Evolutionary conservation across 2,113 vertebrate genomes (phyloP).

Genomic region (Siniperca knerii): DNA sequence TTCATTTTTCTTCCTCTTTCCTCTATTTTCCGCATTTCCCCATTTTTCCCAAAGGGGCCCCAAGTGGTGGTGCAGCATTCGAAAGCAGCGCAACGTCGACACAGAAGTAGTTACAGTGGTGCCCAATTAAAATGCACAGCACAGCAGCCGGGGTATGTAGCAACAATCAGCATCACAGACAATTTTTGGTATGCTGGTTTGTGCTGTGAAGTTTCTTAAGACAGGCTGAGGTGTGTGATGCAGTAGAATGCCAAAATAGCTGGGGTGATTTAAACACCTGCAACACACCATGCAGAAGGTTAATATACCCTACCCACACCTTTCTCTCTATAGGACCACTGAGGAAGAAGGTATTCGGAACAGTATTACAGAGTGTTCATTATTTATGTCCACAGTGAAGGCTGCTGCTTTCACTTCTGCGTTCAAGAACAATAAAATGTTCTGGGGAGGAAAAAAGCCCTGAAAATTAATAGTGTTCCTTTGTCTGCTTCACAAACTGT

Average conservation of each 20-base stretch:
- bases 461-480: constrained; percentile 34
- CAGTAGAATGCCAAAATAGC: constrained; percentile 38
- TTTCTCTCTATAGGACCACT: constrained; percentile 10
- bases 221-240: constrained; percentile 24
- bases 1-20: constrained; percentile 55
- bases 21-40: constrained; percentile 30
- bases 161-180: constrained; percentile 50
- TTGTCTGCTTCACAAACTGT: constrained; percentile 12
- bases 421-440: constrained; percentile 53
- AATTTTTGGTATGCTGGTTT: constrained; percentile 36
- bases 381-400: constrained; percentile 38
- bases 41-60: constrained; percentile 46
- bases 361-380: constrained; percentile 40
- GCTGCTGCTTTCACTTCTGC: constrained; percentile 14
- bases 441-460: background rate
- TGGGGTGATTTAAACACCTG: constrained; percentile 33
- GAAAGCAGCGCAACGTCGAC: constrained; percentile 40
- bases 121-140: constrained; percentile 60
- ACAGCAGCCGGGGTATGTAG: constrained; percentile 19
- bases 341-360: constrained; percentile 11
- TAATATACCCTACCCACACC: constrained; percentile 4
- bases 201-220: constrained; percentile 41
- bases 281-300: constrained; percentile 10
- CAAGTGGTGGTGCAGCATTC: constrained; percentile 49
- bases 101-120: constrained; percentile 43